These are phyloP conservation scores for Eonycteris spelaea DNA, from an alignment of 2,113 vertebrate genomes.

Conservation along the genomic window DNA sequence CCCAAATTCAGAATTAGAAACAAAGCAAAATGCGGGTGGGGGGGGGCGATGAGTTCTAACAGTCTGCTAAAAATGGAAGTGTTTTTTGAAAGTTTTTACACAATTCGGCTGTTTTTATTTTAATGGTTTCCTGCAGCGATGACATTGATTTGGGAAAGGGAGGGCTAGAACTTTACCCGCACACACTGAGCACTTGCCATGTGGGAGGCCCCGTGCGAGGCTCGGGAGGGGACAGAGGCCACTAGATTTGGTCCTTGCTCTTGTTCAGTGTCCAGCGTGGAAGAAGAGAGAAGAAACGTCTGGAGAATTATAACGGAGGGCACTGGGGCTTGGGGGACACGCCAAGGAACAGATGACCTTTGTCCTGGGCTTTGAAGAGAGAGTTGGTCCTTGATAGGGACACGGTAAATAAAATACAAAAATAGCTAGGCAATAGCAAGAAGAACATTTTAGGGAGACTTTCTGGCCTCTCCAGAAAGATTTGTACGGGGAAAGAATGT, in stretches of 20 bases:
- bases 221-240: neutral
- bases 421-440: conserved; percentile 6
- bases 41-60: neutral
- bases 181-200: neutral
- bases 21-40: conserved; percentile 48
- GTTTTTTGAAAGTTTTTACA: conserved; percentile 62
- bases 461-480: conserved; percentile 47
- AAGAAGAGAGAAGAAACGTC: neutral
- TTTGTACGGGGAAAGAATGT: conserved; percentile 33
- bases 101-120: conserved; percentile 69
- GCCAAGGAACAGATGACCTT: neutral
- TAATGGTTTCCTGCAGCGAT: conserved; percentile 19
- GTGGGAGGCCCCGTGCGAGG: neutral
- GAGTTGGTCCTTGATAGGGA: neutral
- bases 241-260: neutral
- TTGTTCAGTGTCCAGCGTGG: neutral
- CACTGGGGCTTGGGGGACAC: neutral
- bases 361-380: conserved; percentile 5
- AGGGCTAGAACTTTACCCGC: neutral
- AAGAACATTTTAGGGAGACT: conserved; percentile 31
- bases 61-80: conserved; percentile 59
- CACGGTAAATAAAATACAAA: neutral
- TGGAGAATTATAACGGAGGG: neutral
- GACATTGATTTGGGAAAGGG: conserved; percentile 33
- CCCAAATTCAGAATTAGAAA: conserved; percentile 72